A percentile compares a stretch with the other conserved stretches of the same genome.
Conservation (phyloP, 2,113 vertebrate species). For the Corythornis cristatus region DNA sequence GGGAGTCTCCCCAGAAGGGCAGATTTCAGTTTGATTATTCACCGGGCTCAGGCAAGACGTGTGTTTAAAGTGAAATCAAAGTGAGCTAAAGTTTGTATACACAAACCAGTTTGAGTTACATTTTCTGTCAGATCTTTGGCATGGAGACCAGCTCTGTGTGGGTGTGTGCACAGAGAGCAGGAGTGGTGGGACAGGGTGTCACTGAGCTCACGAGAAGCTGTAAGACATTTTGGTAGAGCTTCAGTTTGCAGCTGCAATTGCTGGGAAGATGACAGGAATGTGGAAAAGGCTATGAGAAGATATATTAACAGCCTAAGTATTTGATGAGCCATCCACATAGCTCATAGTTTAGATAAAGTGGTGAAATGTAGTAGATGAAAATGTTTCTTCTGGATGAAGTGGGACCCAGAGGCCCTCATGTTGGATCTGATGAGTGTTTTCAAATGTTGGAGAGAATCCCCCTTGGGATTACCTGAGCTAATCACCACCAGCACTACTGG, state of each 20-base stretch:
- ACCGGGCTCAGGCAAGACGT: fast-evolving
- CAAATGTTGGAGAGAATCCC: not conserved
- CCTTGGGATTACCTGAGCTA: not conserved
- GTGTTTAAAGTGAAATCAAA: not conserved
- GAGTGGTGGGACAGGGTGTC: not conserved
- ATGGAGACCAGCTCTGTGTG: not conserved
- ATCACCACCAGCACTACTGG: fast-evolving
- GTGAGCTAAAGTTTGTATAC: not conserved
- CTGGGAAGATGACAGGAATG: not conserved
- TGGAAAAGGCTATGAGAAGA: not conserved
- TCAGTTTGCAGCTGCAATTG: not conserved
- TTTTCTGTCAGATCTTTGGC: not conserved
- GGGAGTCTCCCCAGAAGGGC: not conserved
- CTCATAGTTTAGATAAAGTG: not conserved
- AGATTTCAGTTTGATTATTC: not conserved
- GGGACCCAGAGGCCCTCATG: not conserved
- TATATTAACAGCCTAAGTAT: not conserved
- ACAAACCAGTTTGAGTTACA: fast-evolving
- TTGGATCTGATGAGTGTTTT: not conserved
- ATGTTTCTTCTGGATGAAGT: not conserved
- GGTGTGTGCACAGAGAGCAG: not conserved
- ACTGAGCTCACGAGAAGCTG: not conserved
- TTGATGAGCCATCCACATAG: fast-evolving
- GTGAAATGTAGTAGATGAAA: not conserved
- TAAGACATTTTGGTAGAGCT: not conserved